Percentiles rank a stretch among this genome's conserved stretches.
These are phyloP conservation scores for Labia minor DNA, from an alignment of 2,888 invertebrate genomes.

Conservation along the genomic window DNA sequence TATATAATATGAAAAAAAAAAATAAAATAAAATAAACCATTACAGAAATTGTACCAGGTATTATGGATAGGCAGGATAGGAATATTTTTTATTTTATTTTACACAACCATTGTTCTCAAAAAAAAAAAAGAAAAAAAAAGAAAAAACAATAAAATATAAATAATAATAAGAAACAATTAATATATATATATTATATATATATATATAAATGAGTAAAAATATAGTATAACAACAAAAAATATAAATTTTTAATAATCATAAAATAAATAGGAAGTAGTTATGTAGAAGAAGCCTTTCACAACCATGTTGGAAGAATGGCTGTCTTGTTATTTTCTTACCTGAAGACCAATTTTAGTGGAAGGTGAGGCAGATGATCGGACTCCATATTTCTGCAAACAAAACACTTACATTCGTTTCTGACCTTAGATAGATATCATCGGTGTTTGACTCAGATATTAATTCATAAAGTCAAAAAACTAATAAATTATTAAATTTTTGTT, in stretches of 20 bases:
- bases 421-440: too few species aligned
- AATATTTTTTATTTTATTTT: not conserved
- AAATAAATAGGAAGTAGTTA: not conserved
- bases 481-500: not conserved
- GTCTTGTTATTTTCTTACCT: conserved; percentile 3
- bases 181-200: not conserved
- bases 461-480: too few species aligned
- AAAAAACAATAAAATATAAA: not conserved
- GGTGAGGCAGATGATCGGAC: not conserved
- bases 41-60: too few species aligned
- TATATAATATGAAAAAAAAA: too few species aligned
- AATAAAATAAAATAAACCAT: too few species aligned
- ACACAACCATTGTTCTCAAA: not conserved
- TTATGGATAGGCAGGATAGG: too few species aligned
- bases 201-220: not conserved
- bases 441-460: too few species aligned
- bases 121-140: not conserved
- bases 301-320: not conserved
- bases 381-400: not conserved
- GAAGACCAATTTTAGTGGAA: not conserved
- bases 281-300: not conserved
- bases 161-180: not conserved
- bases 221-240: too few species aligned
- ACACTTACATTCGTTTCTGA: not conserved
- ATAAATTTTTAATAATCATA: too few species aligned